Evolutionary conservation across 2,888 invertebrate genomes (phyloP).

Genomic region (Agrochola litura): DNA sequence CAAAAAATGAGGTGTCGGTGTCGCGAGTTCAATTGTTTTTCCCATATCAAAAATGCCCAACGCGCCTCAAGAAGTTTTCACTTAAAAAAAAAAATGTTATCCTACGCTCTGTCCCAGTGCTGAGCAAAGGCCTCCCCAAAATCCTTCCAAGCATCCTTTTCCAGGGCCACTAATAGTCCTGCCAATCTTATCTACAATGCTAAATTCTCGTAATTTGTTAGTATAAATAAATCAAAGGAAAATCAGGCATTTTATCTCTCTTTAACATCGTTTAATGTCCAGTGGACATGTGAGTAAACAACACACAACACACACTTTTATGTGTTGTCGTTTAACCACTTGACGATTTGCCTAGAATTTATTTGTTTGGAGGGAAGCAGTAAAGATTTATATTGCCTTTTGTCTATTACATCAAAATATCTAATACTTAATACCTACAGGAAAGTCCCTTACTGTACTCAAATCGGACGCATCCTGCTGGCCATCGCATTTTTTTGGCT

Average conservation of each 20-base stretch:
- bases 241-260: constrained; percentile 7
- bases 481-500: background rate
- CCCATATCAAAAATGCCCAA: too few relatives aligned
- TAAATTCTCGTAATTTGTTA: background rate
- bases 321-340: constrained; percentile 12
- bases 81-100: too few relatives aligned
- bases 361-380: background rate
- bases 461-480: background rate
- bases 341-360: background rate
- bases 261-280: background rate
- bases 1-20: too few relatives aligned
- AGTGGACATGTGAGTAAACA: constrained; percentile 13
- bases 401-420: background rate
- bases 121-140: too few relatives aligned
- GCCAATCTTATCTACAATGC: background rate
- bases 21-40: too few relatives aligned
- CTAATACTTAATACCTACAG: background rate
- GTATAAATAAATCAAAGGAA: constrained; percentile 8
- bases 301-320: constrained; percentile 10
- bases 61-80: too few relatives aligned
- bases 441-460: background rate
- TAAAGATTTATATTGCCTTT: constrained; percentile 3
- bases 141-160: too few relatives aligned
- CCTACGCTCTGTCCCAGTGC: too few relatives aligned
- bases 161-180: too few relatives aligned